Evolutionary conservation across 2,888 invertebrate genomes (phyloP), one percentile per base, ranked within the genome.

Genomic region (Torymus auratus): DNA sequence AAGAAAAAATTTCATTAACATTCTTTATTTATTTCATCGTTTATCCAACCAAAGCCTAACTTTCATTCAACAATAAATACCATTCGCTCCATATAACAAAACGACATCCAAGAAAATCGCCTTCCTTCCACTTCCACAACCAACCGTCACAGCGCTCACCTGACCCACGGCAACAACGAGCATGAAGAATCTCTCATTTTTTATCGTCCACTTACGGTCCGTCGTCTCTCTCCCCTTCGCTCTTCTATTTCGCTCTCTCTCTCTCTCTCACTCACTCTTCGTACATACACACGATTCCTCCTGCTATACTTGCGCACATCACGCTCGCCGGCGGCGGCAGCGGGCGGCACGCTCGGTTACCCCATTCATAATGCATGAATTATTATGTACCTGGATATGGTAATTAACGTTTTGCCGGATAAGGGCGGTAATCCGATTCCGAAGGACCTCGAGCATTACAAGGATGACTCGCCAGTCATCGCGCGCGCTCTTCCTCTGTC

Each of bases 331-430:
- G 23, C 14, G 12, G n/a, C 28, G 0, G 20, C 23, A 20, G 53
- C n/a, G n/a, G 56, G 10, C 11, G 58, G 23, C 65, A 80, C 75
- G 73, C 78, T 80, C 58, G 72, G 80, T 73, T 80, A 75, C 82
- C 55, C 77, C 81, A 82, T 84, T 84, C 82, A 82, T 84, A 83
- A 84, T 83, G 80, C 82, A 83, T 82, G 83, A 83, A 85, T 85
- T 83, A 84, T 84, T 80, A 84, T 83, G 67, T 79, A 81, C 61
- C 70, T 82, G 76, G 75, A 79, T 82, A 83, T 83, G 83, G 78
- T 84, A 84, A 84, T 84, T 85, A 85, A 76, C 81, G 81, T 80
- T 80, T 82, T 83, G 80, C 83, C 81, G 72, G 79, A 81, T 81
- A 80, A 78, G 82, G 75, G 78, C 56, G 76, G 78, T 80, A 82